Base-by-base conservation (phyloP, 1,140 invertebrate genomes). In the Musca domestica region DNA sequence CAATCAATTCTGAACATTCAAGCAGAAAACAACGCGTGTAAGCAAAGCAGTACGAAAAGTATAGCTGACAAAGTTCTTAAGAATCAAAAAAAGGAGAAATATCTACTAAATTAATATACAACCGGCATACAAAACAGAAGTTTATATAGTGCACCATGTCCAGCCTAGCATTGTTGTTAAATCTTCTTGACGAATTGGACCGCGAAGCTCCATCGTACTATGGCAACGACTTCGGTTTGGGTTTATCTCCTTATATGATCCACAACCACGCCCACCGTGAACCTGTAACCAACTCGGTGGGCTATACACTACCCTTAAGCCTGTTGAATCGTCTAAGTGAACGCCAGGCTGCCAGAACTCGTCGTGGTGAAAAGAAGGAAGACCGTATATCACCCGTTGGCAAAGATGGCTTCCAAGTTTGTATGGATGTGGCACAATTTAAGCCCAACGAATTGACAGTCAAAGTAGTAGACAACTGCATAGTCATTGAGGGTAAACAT, bases 371-470 rank as follows among this genome's bases (percentile, higher is more conserved):
- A 17, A 25, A 76, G 83, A 78, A 80, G 85, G 74, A 34, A 20
- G 23, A 34, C 1, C 61, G 23, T n/a, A 12, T 67, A 9, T 52
- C 67, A 7, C 12, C n/a, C 14, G 46, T 70, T 19, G 71, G 71
- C 0, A 71, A 70, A 30, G 71, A 74, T 69, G 72, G 72, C 4
- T 81, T 86, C 67, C 82, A 87, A 72, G 85, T 88, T 65, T 84
- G 85, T 65, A 77, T 91, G 71, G 88, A 91, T 73, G 85, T 91
- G 2, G 82, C 87, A 17, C 86, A 90, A 54, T 90, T 86, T 81
- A 84, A 86, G 30, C 90, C 91, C 0, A 87, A 91, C 68, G 91
- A 93, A 80, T 86, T 93, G 41, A 86, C 82, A 19, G 90, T 93
- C 1, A 92, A 90, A 77, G 88, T 89, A 0, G 82, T 87, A 0